These are phyloP conservation scores for Mormyrops boulengeri DNA, from an alignment of 2,797 vertebrate species.

Conservation along the genomic window DNA sequence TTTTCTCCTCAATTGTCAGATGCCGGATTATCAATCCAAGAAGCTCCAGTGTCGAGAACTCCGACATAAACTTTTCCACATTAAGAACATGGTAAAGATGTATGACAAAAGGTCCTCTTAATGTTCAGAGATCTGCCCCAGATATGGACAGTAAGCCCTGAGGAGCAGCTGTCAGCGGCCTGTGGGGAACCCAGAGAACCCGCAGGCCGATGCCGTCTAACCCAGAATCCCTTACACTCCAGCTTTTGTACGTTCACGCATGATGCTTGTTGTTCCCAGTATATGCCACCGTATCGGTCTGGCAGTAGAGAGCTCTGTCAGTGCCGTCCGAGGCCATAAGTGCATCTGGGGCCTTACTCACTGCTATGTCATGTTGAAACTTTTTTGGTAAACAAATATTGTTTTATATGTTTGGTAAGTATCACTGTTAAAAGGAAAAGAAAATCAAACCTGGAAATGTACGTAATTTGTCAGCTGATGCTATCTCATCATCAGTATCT, in stretches of 20 bases:
- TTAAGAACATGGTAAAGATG: conserved; percentile 72
- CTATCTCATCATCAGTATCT: background rate
- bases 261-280: background rate
- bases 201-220: background rate
- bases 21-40: conserved; percentile 64
- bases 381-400: background rate
- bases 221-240: background rate
- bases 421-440: background rate
- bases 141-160: background rate
- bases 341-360: conserved; percentile 1
- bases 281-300: background rate
- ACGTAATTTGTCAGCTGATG: background rate
- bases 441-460: background rate
- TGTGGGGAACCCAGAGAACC: background rate
- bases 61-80: conserved; percentile 71
- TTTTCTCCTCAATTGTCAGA: conserved; percentile 44
- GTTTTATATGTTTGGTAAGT: background rate
- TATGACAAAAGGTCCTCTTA: conserved; percentile 65
- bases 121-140: background rate
- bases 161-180: background rate
- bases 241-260: background rate
- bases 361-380: background rate
- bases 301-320: background rate
- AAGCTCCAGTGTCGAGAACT: conserved; percentile 64
- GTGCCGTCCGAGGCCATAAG: background rate